Conservation (phyloP, 2,888 invertebrate genomes). For the Andrena bicolor region DNA sequence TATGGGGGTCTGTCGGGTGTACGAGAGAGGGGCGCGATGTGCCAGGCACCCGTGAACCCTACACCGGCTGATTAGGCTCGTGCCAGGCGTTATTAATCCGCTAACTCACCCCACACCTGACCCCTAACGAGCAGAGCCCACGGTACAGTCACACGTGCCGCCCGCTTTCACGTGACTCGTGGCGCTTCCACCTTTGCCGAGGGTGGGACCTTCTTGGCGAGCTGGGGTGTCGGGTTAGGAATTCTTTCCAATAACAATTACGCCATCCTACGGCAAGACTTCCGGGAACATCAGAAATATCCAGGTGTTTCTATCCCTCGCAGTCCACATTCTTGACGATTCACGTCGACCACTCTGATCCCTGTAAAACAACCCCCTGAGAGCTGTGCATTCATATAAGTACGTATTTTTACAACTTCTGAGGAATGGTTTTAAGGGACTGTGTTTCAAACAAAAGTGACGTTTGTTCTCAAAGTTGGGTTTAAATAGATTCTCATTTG, state of each 20-base stretch:
- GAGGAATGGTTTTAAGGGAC: neutral
- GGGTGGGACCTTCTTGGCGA: slow-evolving; percentile 27
- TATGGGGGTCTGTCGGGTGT: slow-evolving; percentile 74
- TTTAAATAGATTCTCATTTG: too few relatives aligned
- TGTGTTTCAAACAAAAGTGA: too few relatives aligned
- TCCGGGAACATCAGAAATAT: neutral
- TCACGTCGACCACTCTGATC: neutral
- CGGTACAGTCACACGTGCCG: slow-evolving; percentile 68
- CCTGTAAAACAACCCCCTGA: too few relatives aligned
- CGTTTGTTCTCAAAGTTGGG: too few relatives aligned
- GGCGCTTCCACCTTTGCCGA: slow-evolving; percentile 46
- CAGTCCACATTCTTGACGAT: neutral
- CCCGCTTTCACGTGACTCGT: slow-evolving; percentile 65
- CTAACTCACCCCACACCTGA: slow-evolving; percentile 75
- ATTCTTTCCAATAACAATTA: neutral
- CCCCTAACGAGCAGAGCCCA: slow-evolving; percentile 68
- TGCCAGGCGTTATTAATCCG: slow-evolving; percentile 84
- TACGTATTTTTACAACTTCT: neutral
- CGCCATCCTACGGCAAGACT: neutral
- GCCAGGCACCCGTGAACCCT: slow-evolving; percentile 78
- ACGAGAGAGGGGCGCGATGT: slow-evolving; percentile 54
- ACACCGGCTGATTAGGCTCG: slow-evolving; percentile 82
- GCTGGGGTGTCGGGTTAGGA: neutral
- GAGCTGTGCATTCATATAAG: neutral
- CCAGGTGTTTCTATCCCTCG: neutral